Percentiles rank a stretch among this genome's conserved stretches.
Evolutionary conservation across 2,113 vertebrate species (phyloP).

Genomic region (Oncorhynchus tshawytscha): DNA sequence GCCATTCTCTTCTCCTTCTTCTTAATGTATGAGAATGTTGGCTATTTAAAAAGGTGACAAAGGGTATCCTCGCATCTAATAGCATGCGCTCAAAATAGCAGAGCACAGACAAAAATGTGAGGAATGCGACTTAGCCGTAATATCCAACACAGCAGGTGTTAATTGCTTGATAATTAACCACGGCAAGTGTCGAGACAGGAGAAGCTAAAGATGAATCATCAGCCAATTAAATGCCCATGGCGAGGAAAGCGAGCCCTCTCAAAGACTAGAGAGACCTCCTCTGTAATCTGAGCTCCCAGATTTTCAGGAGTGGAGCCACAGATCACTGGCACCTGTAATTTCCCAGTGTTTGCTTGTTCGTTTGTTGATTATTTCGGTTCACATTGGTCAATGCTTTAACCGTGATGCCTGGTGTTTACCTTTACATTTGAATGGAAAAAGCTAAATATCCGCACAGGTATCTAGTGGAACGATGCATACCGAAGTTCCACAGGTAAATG

Average conservation of each 20-base stretch:
- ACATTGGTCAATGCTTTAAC: neutral
- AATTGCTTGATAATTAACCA: conserved; percentile 66
- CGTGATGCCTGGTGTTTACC: neutral
- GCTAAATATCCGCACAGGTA: too few species aligned
- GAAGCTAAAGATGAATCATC: conserved; percentile 68
- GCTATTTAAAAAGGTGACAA: neutral
- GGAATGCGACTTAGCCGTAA: conserved; percentile 38
- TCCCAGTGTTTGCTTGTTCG: conserved; percentile 36
- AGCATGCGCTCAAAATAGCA: neutral
- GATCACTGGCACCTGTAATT: conserved; percentile 51
- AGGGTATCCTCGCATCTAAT: neutral
- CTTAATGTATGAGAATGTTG: neutral
- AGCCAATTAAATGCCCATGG: conserved; percentile 70
- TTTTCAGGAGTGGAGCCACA: conserved; percentile 44
- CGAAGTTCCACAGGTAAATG: too few species aligned
- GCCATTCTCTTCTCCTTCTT: neutral
- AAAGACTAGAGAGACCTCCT: conserved; percentile 43
- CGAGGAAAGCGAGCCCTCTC: conserved; percentile 56
- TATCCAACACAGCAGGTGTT: conserved; percentile 62
- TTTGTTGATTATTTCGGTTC: conserved; percentile 32
- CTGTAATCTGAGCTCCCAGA: conserved; percentile 60
- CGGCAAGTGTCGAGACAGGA: conserved; percentile 48
- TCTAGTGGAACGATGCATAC: too few species aligned
- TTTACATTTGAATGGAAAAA: too few species aligned
- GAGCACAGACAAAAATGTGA: conserved; percentile 19